Evolutionary conservation across 37 sponge, comb jelly and placozoan species (phyloP).

Genomic region (Beroe forskalii): DNA sequence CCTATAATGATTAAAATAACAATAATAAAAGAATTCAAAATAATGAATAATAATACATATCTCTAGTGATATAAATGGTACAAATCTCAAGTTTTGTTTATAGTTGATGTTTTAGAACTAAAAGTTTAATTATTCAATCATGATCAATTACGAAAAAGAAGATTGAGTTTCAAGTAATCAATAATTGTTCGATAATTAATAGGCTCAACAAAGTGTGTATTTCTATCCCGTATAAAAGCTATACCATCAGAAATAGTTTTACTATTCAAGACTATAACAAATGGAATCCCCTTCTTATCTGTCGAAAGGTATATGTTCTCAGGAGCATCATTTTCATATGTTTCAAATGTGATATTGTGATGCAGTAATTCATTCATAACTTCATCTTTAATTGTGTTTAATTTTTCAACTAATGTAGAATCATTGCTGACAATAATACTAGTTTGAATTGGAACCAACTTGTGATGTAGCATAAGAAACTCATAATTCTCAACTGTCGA

Average conservation of each 20-base stretch:
- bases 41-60: neutral
- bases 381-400: neutral
- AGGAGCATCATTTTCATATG: neutral
- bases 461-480: conserved; percentile 12
- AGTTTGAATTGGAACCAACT: conserved; percentile 6
- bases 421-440: neutral
- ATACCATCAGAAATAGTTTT: neutral
- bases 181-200: neutral
- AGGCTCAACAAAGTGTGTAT: conserved; percentile 47
- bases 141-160: neutral
- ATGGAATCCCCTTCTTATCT: conserved; percentile 10
- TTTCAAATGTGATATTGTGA: neutral
- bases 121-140: no score
- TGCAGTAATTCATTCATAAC: neutral
- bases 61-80: neutral
- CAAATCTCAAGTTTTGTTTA: no score
- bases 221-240: conserved; percentile 9
- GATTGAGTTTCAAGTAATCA: neutral
- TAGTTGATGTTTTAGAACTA: no score
- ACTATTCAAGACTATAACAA: neutral
- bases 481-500: neutral
- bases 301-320: neutral
- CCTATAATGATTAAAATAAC: neutral
- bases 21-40: no score
- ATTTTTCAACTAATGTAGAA: neutral